phyloP scores from a whole-genome alignment of 2,113 vertebrate genomes.

The Gasterosteus aculeatus region DNA sequence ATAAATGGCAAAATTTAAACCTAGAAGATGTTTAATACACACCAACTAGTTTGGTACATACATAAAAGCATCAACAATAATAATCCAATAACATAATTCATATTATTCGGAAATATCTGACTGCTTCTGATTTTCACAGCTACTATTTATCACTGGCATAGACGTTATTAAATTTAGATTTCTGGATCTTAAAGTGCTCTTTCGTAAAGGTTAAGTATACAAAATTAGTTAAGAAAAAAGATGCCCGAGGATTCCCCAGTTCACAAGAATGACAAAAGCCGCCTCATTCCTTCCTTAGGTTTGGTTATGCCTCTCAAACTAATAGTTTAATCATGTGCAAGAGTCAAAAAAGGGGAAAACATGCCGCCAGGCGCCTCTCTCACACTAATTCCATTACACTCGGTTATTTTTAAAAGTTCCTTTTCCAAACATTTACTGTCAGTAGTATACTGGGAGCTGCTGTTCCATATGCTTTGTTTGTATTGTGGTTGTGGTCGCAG shows the following conservation, averaged over 20 bases:
- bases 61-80: not conserved
- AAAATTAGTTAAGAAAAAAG: not conserved
- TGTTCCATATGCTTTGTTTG: slow-evolving; percentile 88
- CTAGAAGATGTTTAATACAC: not conserved
- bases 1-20: not conserved
- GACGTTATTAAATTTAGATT: slow-evolving; percentile 13
- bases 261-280: slow-evolving; percentile 24
- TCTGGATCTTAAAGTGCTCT: slow-evolving; percentile 8
- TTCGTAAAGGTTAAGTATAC: not conserved
- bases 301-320: slow-evolving; percentile 53
- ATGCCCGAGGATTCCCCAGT: slow-evolving; percentile 13
- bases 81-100: not conserved
- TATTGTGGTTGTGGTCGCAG: slow-evolving; percentile 85
- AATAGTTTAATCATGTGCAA: slow-evolving; percentile 55
- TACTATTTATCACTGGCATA: slow-evolving; percentile 17
- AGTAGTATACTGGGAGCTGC: slow-evolving; percentile 79
- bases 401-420: slow-evolving; percentile 80
- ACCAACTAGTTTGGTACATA: not conserved
- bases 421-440: slow-evolving; percentile 83
- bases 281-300: slow-evolving; percentile 36
- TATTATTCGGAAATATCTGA: not conserved
- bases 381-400: slow-evolving; percentile 78
- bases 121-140: slow-evolving; percentile 9
- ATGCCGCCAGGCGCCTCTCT: slow-evolving; percentile 69
- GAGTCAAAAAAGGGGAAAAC: slow-evolving; percentile 46